Percentiles rank a stretch among this genome's conserved stretches.
These are phyloP conservation scores for Argyra leucocephala DNA, from an alignment of 2,888 invertebrate species.

Conservation along the genomic window DNA sequence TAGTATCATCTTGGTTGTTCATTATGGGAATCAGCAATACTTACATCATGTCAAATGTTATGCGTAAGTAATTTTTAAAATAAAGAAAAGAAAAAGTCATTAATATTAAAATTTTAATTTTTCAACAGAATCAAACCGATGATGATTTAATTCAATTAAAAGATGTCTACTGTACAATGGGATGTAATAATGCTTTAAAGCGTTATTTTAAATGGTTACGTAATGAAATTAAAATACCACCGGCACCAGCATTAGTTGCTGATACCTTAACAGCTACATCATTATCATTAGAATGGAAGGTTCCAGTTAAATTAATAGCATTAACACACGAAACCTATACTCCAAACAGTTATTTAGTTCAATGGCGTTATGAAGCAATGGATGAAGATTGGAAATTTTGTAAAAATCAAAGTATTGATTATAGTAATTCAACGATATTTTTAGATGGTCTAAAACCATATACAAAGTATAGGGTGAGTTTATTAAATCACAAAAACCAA, in stretches of 20 bases:
- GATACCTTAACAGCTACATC: slow-evolving; percentile 68
- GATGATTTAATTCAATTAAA: slow-evolving; percentile 57
- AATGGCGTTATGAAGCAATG: slow-evolving; percentile 64
- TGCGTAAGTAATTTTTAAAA: slow-evolving; percentile 62
- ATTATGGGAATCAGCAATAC: slow-evolving; percentile 66
- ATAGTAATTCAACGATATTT: slow-evolving; percentile 53
- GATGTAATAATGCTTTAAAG: slow-evolving; percentile 71
- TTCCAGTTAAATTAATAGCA: slow-evolving; percentile 44
- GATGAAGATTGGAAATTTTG: slow-evolving; percentile 75
- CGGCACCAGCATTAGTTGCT: slow-evolving; percentile 67
- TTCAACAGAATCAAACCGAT: slow-evolving; percentile 58
- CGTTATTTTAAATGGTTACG: slow-evolving; percentile 62
- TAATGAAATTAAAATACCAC: slow-evolving; percentile 59
- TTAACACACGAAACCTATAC: slow-evolving; percentile 46
- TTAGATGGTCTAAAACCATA: slow-evolving; percentile 76
- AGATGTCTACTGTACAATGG: slow-evolving; percentile 68
- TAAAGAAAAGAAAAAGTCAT: neutral
- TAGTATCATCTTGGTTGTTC: slow-evolving; percentile 75
- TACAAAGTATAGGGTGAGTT: slow-evolving; percentile 74
- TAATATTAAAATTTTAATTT: slow-evolving; percentile 15
- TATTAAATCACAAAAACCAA: neutral
- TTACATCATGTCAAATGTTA: slow-evolving; percentile 65
- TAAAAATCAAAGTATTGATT: slow-evolving; percentile 59
- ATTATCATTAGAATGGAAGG: slow-evolving; percentile 67
- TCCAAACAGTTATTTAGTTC: slow-evolving; percentile 54